Conservation (phyloP, 2,113 vertebrate genomes). For the Tetrax tetrax region DNA sequence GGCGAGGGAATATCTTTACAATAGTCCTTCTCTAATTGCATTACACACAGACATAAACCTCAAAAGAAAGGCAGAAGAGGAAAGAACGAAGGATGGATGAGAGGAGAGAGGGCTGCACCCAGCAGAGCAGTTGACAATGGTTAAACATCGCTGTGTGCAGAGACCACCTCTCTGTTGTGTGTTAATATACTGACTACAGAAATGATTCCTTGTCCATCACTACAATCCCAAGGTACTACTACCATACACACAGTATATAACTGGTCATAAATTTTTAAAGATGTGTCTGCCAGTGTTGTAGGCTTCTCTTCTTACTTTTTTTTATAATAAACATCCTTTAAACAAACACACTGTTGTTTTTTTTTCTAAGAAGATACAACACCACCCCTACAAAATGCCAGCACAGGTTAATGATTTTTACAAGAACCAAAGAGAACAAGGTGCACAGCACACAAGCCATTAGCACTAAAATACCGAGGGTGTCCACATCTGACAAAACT, state of each 20-base stretch:
- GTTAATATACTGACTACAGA: background rate
- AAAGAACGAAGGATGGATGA: background rate
- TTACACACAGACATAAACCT: slow-evolving; percentile 2
- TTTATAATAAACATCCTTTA: background rate
- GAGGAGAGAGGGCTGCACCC: background rate
- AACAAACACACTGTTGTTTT: background rate
- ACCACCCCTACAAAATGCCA: background rate
- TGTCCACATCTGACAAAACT: background rate
- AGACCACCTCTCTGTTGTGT: background rate
- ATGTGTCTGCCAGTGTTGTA: background rate
- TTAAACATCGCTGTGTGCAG: background rate
- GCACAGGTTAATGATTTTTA: background rate
- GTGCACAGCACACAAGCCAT: background rate
- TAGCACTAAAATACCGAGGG: background rate
- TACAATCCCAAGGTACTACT: slow-evolving; percentile 10
- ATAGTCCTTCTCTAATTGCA: slow-evolving; percentile 41
- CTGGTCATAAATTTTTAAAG: slow-evolving; percentile 22
- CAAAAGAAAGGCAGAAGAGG: background rate
- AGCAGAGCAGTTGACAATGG: slow-evolving; percentile 7
- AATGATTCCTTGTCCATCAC: background rate
- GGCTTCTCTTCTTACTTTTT: background rate
- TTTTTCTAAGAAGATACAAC: background rate
- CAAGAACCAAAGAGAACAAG: background rate
- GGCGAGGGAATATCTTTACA: slow-evolving; percentile 35
- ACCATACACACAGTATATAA: background rate